Evolutionary conservation across 1,140 invertebrate genomes (phyloP), one percentile per base, ranked within the genome.

Genomic region (Leptinotarsa defecta): DNA sequence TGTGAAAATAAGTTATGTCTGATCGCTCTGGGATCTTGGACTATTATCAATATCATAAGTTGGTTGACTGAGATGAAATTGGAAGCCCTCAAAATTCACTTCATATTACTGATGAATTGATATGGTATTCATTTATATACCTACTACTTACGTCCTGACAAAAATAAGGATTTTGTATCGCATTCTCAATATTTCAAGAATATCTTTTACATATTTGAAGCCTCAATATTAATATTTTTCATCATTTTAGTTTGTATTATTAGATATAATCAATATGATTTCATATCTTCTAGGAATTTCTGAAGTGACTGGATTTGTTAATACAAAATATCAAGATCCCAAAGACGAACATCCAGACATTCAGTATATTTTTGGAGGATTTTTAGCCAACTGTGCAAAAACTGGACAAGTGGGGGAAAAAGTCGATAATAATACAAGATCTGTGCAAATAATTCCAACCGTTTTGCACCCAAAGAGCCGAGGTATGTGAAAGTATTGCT

Each of bases 341-440:
- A 86, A 86, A 0, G 90, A 92, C 1, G 94, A 96, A 82, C 89
- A 92, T 82, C 95, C 95, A 0, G 95, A 97, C 82, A 85, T 96
- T 0, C 95, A 97, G 82, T 88, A 93, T 49, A 96, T 95, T 86
- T 96, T 96, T 82, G 91, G 94, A 8, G 94, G 94, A 0, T 95
- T 94, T 81, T 85, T 94, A 62, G 94, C 94, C 0, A 92, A 94
- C 81, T 95, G 94, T 80, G 93, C 93, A 5, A 90, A 91, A 81
- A 95, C 93, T 0, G 94, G 94, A n/a, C 93, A 94, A 89, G 93
- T 94, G 6, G 93, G 93, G 0, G 93, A 94, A 82, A 87, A 89
- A 57, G 86, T 91, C 2, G 89, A 90, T 61, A 90, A 91, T 76
- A 89, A 87, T n/a, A 88, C 89, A 81, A 76, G 85, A 17, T 79